Conservation (phyloP, 2,797 vertebrate genomes). For the Zenarchopterus dispar region DNA sequence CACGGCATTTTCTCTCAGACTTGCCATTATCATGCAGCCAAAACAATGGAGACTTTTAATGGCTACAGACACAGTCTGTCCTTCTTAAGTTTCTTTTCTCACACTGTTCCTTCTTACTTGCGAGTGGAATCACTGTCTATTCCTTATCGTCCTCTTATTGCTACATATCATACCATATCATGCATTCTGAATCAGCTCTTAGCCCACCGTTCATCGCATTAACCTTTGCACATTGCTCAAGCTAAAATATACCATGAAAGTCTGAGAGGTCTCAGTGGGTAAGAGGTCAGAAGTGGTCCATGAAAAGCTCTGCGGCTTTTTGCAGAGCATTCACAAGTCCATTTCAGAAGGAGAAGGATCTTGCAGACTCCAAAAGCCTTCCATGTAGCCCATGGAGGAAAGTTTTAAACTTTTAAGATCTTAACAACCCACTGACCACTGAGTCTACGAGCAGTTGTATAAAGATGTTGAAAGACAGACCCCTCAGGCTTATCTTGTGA, state of each 20-base stretch:
- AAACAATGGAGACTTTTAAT: constrained; percentile 47
- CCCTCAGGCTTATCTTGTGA: constrained; percentile 23
- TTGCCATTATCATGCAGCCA: constrained; percentile 29
- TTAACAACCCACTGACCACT: constrained; percentile 58
- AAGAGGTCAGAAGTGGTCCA: constrained; percentile 52
- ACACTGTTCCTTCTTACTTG: constrained; percentile 9
- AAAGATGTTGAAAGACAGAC: constrained; percentile 28
- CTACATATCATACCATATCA: constrained; percentile 45
- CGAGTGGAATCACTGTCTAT: constrained; percentile 15
- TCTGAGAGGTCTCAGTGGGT: constrained; percentile 37
- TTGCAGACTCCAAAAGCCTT: constrained; percentile 38
- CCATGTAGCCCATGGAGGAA: constrained; percentile 47
- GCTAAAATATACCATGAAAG: constrained; percentile 39
- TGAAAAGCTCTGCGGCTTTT: constrained; percentile 32
- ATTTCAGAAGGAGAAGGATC: constrained; percentile 42
- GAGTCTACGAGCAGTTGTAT: constrained; percentile 16
- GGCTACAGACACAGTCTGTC: constrained; percentile 30
- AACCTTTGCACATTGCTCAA: constrained; percentile 66
- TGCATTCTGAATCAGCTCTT: constrained; percentile 37
- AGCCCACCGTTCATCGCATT: constrained; percentile 51
- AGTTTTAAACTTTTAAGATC: constrained; percentile 52
- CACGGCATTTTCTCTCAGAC: constrained; percentile 28
- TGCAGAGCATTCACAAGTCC: constrained; percentile 39
- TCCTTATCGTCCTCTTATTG: constrained; percentile 47
- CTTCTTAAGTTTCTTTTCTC: constrained; percentile 11